Evolutionary conservation across 1,140 invertebrate genomes (phyloP).

Genomic region (Drosophila santomea): DNA sequence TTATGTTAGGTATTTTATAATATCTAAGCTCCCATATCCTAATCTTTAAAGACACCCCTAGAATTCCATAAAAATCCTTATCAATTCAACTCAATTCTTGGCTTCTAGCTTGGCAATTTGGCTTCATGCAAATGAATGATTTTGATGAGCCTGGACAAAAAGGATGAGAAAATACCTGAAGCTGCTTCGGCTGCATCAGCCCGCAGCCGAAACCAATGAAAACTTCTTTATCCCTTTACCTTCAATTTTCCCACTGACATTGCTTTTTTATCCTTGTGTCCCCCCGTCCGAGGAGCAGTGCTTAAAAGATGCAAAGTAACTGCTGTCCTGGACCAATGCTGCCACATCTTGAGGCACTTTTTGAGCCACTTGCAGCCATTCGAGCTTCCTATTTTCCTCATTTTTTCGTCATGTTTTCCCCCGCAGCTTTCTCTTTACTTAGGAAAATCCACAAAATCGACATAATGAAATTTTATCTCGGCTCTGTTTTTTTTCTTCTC

Average conservation of each 20-base stretch:
- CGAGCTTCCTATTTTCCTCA: slow-evolving; percentile 34
- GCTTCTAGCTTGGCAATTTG: slow-evolving; percentile 8
- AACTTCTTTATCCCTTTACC: slow-evolving; percentile 37
- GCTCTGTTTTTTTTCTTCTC: slow-evolving; percentile 33
- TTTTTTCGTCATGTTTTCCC: slow-evolving; percentile 29
- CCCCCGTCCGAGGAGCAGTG: slow-evolving; percentile 13
- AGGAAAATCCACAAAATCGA: slow-evolving; percentile 75
- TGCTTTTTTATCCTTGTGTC: slow-evolving; percentile 8
- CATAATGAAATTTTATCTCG: slow-evolving; percentile 78
- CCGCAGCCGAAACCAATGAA: slow-evolving; percentile 48
- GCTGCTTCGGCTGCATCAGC: slow-evolving; percentile 46
- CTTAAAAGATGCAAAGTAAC: slow-evolving; percentile 61
- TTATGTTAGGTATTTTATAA: too few relatives aligned
- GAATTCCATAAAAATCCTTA: slow-evolving; percentile 4
- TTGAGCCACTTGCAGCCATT: slow-evolving; percentile 62
- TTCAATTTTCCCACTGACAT: slow-evolving; percentile 20
- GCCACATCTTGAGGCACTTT: slow-evolving; percentile 51
- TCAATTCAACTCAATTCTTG: slow-evolving; percentile 2
- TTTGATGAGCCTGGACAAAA: slow-evolving; percentile 37
- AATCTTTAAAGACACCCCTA: too few relatives aligned
- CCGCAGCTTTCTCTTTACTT: slow-evolving; percentile 37
- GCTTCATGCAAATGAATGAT: slow-evolving; percentile 40
- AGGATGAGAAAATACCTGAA: slow-evolving; percentile 29
- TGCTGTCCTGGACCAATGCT: slow-evolving; percentile 57
- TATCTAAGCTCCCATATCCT: not conserved